A percentile compares a stretch with the other conserved stretches of the same genome.
These are phyloP conservation scores for Petrolisthes manimaculis DNA, from an alignment of 2,888 invertebrate genomes.

Conservation along the genomic window DNA sequence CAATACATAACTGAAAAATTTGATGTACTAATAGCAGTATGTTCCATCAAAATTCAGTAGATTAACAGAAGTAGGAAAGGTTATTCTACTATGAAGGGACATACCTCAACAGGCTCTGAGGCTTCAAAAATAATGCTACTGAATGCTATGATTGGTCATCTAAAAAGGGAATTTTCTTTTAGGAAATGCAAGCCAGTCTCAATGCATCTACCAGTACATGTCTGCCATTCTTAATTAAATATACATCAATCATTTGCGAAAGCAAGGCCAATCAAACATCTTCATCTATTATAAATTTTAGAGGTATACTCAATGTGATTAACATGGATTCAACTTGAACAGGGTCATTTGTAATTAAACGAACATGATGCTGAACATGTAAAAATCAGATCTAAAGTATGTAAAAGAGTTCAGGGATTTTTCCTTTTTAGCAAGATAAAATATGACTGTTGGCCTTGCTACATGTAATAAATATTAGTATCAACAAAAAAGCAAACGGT, in stretches of 20 bases:
- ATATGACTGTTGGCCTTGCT: slow-evolving; percentile 47
- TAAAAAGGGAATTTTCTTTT: not conserved
- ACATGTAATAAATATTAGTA: slow-evolving; percentile 44
- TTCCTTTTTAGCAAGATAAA: too few species aligned
- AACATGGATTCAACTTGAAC: not conserved
- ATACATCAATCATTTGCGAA: slow-evolving; percentile 50
- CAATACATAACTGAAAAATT: not conserved
- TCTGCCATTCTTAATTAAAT: slow-evolving; percentile 38
- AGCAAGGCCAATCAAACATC: slow-evolving; percentile 39
- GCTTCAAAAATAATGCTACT: slow-evolving; percentile 1
- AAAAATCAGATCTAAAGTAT: too few species aligned
- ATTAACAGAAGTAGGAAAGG: slow-evolving; percentile 12
- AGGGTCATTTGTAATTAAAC: too few species aligned
- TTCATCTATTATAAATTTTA: not conserved
- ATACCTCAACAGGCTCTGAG: slow-evolving; percentile 39
- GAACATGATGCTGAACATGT: too few species aligned
- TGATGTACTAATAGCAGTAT: slow-evolving; percentile 4
- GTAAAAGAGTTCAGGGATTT: too few species aligned
- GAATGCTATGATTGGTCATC: not conserved
- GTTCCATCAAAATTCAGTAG: not conserved
- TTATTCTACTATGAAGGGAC: not conserved
- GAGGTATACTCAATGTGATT: slow-evolving; percentile 2
- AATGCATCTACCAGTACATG: slow-evolving; percentile 41
- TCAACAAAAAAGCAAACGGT: slow-evolving; percentile 58
- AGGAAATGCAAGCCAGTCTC: slow-evolving; percentile 39